These are phyloP conservation scores for Trididemnum nubilum DNA, from an alignment of 23 tunicate species.

Conservation along the genomic window DNA sequence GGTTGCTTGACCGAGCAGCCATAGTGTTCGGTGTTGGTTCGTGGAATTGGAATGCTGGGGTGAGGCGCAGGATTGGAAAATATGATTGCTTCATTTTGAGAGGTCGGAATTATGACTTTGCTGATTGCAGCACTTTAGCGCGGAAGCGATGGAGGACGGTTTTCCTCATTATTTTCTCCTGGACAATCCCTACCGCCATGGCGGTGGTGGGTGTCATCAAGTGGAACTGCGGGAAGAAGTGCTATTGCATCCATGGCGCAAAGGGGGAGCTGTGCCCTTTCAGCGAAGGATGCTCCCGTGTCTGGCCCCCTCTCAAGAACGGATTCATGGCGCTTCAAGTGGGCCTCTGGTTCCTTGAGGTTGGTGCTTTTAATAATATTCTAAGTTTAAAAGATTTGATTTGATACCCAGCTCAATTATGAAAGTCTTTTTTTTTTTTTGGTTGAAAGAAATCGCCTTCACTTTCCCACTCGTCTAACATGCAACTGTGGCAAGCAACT, in stretches of 20 bases:
- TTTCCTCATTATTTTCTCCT: constrained; percentile 44
- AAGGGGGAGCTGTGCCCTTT: constrained; percentile 42
- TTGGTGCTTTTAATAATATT: neutral
- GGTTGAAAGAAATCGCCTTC: no score
- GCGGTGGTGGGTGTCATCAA: constrained; percentile 23
- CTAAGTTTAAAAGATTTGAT: neutral
- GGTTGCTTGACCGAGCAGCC: no score
- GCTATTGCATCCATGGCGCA: constrained; percentile 43
- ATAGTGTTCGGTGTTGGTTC: no score
- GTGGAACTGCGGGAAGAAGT: constrained; percentile 49
- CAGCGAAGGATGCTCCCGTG: constrained; percentile 44
- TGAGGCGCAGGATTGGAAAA: no score
- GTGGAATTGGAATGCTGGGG: no score
- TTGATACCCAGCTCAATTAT: neutral
- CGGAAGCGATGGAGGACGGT: constrained; percentile 35
- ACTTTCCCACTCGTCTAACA: no score
- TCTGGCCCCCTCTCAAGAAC: constrained; percentile 57
- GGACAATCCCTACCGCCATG: constrained; percentile 50
- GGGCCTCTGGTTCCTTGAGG: constrained; percentile 66
- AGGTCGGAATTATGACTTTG: no score
- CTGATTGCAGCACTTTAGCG: constrained; percentile 30
- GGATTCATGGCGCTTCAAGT: constrained; percentile 36
- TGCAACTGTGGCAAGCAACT: no score
- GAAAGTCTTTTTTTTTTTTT: neutral
- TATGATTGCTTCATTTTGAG: no score